A percentile compares a stretch with the other conserved stretches of the same genome.
These are phyloP conservation scores for Cantharis flavilabris DNA, from an alignment of 2,888 invertebrate species.

Conservation along the genomic window DNA sequence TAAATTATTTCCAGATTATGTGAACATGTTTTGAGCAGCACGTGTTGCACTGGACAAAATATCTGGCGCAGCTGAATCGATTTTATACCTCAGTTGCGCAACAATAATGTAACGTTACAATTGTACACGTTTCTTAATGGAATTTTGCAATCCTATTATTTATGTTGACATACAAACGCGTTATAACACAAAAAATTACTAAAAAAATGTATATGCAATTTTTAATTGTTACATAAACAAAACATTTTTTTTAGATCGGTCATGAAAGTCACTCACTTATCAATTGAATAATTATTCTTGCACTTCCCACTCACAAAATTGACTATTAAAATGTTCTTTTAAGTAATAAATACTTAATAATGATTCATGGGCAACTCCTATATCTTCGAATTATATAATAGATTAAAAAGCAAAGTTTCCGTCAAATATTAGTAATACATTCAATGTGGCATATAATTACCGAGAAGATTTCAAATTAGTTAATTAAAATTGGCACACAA, in stretches of 20 bases:
- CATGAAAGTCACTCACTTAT: neutral
- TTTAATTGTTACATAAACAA: neutral
- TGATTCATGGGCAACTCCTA: conserved; percentile 26
- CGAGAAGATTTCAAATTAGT: neutral
- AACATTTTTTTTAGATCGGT: neutral
- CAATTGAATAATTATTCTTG: neutral
- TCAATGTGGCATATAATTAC: neutral
- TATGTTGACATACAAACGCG: neutral
- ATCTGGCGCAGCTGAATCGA: conserved; percentile 32
- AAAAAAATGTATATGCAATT: neutral
- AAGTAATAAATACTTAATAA: neutral
- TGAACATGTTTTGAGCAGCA: conserved; percentile 23
- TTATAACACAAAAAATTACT: neutral
- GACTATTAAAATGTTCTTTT: neutral
- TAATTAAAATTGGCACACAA: neutral
- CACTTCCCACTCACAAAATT: neutral
- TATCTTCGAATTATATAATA: conserved; percentile 22
- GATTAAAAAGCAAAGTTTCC: conserved; percentile 5
- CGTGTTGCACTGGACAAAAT: conserved; percentile 28
- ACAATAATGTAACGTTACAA: conserved; percentile 28
- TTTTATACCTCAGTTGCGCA: conserved; percentile 37
- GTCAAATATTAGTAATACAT: conserved; percentile 1
- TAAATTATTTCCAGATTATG: neutral
- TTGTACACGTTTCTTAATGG: conserved; percentile 8
- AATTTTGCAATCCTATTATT: neutral